These are phyloP conservation scores for Manduca sexta DNA, from an alignment of 1,140 invertebrate species.

Conservation along the genomic window DNA sequence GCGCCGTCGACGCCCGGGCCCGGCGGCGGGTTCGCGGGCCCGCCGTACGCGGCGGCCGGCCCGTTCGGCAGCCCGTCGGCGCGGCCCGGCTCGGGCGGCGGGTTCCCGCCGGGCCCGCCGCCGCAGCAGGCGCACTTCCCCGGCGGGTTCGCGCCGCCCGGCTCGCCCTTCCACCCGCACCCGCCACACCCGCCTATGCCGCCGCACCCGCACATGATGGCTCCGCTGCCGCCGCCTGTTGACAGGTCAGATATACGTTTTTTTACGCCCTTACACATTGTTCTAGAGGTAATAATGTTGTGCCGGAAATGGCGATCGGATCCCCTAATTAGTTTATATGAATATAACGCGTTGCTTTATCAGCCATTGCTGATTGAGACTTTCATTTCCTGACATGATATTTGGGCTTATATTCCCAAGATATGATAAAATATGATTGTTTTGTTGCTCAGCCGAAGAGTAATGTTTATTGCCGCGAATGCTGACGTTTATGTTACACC, in stretches of 20 bases:
- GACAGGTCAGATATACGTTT: constrained; percentile 45
- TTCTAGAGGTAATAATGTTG: too few species aligned
- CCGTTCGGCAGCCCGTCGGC: constrained; percentile 57
- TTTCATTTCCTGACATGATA: too few species aligned
- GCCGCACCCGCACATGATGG: constrained; percentile 66
- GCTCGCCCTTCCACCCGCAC: constrained; percentile 60
- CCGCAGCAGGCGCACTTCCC: constrained; percentile 54
- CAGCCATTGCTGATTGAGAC: too few species aligned
- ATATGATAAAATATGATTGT: too few species aligned
- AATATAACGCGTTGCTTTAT: too few species aligned
- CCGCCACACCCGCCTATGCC: constrained; percentile 58
- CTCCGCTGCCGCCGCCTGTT: constrained; percentile 60
- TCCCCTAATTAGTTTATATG: too few species aligned
- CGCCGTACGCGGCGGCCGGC: constrained; percentile 48
- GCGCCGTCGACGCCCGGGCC: constrained; percentile 58
- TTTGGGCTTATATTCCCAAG: too few species aligned
- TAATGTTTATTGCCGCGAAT: too few species aligned
- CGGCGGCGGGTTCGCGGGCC: constrained; percentile 37
- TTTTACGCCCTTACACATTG: not conserved
- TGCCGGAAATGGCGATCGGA: too few species aligned
- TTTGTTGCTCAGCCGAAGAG: too few species aligned
- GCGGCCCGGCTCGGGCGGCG: constrained; percentile 52
- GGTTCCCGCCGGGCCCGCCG: constrained; percentile 39
- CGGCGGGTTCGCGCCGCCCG: constrained; percentile 55
- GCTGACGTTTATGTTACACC: too few species aligned